phyloP scores from a whole-genome alignment of 2,888 invertebrate species.

The Lasioglossum pauxillum region DNA sequence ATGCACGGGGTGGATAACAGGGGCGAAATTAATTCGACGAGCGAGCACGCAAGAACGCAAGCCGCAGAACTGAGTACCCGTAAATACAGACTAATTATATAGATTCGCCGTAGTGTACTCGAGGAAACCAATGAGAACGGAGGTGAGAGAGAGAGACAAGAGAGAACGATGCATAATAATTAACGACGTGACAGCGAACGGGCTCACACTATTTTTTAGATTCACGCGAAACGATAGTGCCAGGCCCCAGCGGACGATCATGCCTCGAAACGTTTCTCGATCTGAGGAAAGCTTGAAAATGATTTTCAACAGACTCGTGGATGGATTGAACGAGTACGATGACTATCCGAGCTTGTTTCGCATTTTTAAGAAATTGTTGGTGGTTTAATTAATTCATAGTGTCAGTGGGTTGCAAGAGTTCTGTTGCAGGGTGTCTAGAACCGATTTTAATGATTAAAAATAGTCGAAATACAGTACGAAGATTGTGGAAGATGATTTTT shows the following conservation, averaged over 20 bases:
- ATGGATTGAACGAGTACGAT: conserved; percentile 27
- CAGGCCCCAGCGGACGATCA: conserved; percentile 68
- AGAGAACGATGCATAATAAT: conserved; percentile 36
- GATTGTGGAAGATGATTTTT: background rate
- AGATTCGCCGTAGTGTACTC: conserved; percentile 67
- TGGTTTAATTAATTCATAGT: too few species aligned
- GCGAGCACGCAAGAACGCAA: conserved; percentile 52
- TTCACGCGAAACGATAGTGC: conserved; percentile 63
- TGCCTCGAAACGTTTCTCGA: conserved; percentile 67
- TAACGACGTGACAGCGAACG: conserved; percentile 54
- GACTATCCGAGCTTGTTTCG: background rate
- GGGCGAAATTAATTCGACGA: conserved; percentile 16
- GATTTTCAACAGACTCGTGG: conserved; percentile 3
- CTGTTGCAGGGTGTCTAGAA: background rate
- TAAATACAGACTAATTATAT: conserved; percentile 64
- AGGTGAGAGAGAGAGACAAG: background rate
- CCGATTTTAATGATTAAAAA: background rate
- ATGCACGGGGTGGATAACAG: background rate
- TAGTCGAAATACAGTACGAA: background rate
- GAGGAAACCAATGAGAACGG: conserved; percentile 13
- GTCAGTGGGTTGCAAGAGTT: background rate
- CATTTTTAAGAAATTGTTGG: background rate
- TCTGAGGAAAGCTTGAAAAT: background rate
- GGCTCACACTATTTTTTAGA: conserved; percentile 74
- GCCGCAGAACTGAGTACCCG: conserved; percentile 73